A percentile compares a stretch with the other conserved stretches of the same genome.
These are phyloP conservation scores for Macaca fascicularis DNA, from an alignment of 2,113 vertebrate genomes.

Conservation along the genomic window T2T-MFA8v1.1 NC_088376.1:191844001-191844500, in stretches of 20 bases:
- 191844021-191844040: not conserved
- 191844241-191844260: not conserved
- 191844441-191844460: not conserved
- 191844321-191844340: not conserved
- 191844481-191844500: not conserved
- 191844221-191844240: not conserved
- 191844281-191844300: not conserved
- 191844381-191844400: not conserved
- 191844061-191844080: not conserved
- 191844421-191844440: not conserved
- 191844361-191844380: not conserved
- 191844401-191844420: not conserved
- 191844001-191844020: not conserved
- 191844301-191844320: not conserved
- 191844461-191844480: not conserved
- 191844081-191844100: not conserved
- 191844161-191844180: not conserved
- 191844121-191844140: not conserved
- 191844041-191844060: not conserved
- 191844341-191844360: not conserved
- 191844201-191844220: not conserved
- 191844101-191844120: not conserved
- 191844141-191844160: conserved; percentile 20
- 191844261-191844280: not conserved
- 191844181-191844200: not conserved